Percentiles rank a stretch among this genome's conserved stretches.
These are phyloP conservation scores for Corythoichthys intestinalis DNA, from an alignment of 2,113 vertebrate species.

Conservation along the genomic window DNA sequence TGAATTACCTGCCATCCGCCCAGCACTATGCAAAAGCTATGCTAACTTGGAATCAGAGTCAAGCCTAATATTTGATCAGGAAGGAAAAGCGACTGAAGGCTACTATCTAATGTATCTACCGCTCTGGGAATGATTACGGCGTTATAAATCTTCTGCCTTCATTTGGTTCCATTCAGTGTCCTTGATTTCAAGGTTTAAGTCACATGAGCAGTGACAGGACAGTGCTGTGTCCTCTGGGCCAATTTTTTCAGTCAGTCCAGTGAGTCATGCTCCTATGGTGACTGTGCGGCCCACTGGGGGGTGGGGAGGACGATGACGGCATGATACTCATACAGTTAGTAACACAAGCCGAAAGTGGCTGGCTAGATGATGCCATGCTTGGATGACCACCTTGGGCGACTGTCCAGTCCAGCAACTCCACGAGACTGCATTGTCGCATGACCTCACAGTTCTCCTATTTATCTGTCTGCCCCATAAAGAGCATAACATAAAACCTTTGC, in stretches of 20 bases:
- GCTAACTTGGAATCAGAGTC: neutral
- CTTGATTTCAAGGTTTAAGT: slow-evolving; percentile 31
- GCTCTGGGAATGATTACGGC: neutral
- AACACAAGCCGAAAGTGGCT: slow-evolving; percentile 37
- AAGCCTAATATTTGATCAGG: neutral
- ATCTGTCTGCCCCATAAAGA: slow-evolving; percentile 50
- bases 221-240: slow-evolving; percentile 23
- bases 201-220: slow-evolving; percentile 30
- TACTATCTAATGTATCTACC: slow-evolving; percentile 16
- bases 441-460: slow-evolving; percentile 46
- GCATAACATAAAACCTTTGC: slow-evolving; percentile 38
- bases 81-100: slow-evolving; percentile 4
- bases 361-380: slow-evolving; percentile 26
- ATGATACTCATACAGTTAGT: slow-evolving; percentile 28
- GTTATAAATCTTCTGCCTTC: slow-evolving; percentile 24
- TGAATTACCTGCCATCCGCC: no score
- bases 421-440: slow-evolving; percentile 32
- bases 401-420: slow-evolving; percentile 37
- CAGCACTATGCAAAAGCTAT: no score
- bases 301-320: slow-evolving; percentile 16
- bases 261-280: slow-evolving; percentile 51
- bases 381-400: slow-evolving; percentile 43
- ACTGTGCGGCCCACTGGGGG: slow-evolving; percentile 14
- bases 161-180: slow-evolving; percentile 30
- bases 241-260: slow-evolving; percentile 35